Evolutionary conservation across 2,797 vertebrate genomes (phyloP).

Genomic region (Gambusia yucatana): DNA sequence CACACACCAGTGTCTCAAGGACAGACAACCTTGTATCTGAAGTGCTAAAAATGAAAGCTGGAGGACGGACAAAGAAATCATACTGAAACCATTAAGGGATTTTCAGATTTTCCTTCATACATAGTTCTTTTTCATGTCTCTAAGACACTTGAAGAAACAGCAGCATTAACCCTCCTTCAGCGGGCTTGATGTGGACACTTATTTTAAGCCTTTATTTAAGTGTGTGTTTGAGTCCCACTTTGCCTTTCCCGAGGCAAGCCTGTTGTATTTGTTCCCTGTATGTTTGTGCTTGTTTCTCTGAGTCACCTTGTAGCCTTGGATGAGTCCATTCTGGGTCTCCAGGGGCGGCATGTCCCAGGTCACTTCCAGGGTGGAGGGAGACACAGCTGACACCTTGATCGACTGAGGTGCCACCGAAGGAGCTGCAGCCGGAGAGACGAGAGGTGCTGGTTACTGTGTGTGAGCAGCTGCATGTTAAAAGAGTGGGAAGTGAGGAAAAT

Average conservation of each 20-base stretch:
- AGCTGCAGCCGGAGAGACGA: conserved; percentile 75
- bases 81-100: conserved; percentile 70
- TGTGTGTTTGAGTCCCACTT: neutral
- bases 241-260: neutral
- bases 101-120: conserved; percentile 64
- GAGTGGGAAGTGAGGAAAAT: conserved; percentile 31
- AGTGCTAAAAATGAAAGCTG: conserved; percentile 60
- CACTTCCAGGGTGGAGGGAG: conserved; percentile 91
- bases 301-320: conserved; percentile 95
- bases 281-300: conserved; percentile 17
- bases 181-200: conserved; percentile 19
- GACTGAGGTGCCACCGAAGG: conserved; percentile 92
- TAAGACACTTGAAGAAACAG: conserved; percentile 57
- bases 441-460: conserved; percentile 12
- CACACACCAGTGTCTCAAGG: conserved; percentile 74
- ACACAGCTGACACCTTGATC: conserved; percentile 85
- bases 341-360: conserved; percentile 91
- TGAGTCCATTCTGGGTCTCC: conserved; percentile 94
- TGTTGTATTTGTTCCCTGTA: conserved; percentile 11
- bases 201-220: neutral
- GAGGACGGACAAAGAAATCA: conserved; percentile 47
- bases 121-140: conserved; percentile 43
- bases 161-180: conserved; percentile 34
- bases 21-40: conserved; percentile 80
- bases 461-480: conserved; percentile 27